A percentile compares a stretch with the other conserved stretches of the same genome.
Evolutionary conservation across 2,113 vertebrate species (phyloP).

Genomic region (Tetrao urogallus): DNA sequence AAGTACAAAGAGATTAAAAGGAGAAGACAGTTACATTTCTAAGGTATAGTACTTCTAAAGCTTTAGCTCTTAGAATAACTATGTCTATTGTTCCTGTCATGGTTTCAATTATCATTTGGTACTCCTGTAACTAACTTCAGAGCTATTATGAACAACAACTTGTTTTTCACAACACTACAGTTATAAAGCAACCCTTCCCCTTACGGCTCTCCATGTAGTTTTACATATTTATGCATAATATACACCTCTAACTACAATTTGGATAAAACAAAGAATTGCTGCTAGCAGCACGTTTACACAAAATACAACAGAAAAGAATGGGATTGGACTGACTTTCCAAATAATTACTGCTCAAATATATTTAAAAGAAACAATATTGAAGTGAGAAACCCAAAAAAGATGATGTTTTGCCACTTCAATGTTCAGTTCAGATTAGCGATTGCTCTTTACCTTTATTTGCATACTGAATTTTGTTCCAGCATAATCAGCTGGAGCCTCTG

Average conservation of each 20-base stretch:
- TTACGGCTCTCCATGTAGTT: not conserved
- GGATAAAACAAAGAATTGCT: not conserved
- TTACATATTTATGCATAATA: not conserved
- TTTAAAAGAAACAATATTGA: not conserved
- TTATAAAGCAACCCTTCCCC: not conserved
- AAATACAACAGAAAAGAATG: not conserved
- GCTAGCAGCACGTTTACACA: not conserved
- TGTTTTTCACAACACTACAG: not conserved
- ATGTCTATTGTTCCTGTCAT: not conserved
- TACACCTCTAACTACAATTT: not conserved
- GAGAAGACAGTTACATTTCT: constrained; percentile 42
- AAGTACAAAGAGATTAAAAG: not conserved
- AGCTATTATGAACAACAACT: not conserved
- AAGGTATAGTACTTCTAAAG: not conserved
- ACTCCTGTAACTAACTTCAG: not conserved
- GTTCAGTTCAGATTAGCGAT: not conserved
- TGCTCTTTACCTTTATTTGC: not conserved
- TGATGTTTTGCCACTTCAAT: not conserved
- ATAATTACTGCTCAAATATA: not conserved
- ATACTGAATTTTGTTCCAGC: not conserved
- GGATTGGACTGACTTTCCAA: not conserved
- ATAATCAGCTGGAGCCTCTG: not conserved
- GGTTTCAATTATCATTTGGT: not conserved
- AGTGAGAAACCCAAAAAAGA: not conserved
- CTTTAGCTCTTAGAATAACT: constrained; percentile 24